Conservation (phyloP, 1,140 invertebrate species). For the Palaemon carinicauda region DNA sequence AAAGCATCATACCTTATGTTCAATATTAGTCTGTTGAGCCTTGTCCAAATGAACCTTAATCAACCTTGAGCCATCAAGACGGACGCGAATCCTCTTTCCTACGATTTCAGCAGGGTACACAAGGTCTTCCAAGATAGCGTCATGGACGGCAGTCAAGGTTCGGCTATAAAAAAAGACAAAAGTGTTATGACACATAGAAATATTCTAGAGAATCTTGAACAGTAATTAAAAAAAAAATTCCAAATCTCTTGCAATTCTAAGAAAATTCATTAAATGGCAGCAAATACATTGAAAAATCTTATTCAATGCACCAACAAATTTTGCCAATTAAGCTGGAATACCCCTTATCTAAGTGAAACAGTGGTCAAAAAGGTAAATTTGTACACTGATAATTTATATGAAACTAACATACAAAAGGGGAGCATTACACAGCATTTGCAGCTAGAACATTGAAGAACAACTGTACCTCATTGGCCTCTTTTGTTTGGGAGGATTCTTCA, state of each 20-base stretch:
- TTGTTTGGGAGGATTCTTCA: conserved; percentile 93
- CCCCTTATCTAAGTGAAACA: no score
- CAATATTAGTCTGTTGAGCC: conserved; percentile 97
- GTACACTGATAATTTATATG: no score
- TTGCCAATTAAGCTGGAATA: no score
- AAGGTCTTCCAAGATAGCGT: conserved; percentile 95
- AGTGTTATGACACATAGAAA: no score
- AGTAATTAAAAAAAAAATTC: no score
- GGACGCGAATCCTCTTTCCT: conserved; percentile 95
- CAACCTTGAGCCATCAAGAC: conserved; percentile 92
- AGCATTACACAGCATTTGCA: conserved; percentile 6
- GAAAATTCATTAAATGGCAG: no score
- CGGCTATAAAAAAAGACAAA: conserved; percentile 70
- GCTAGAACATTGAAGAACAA: neutral
- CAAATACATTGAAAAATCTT: no score
- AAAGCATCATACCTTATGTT: conserved; percentile 87
- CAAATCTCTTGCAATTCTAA: no score
- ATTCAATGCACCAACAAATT: no score
- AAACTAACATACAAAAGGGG: conserved; percentile 6
- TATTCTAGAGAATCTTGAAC: no score
- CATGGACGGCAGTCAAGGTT: conserved; percentile 96
- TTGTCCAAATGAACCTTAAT: conserved; percentile 99
- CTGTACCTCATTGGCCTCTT: conserved; percentile 89
- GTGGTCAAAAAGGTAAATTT: no score
- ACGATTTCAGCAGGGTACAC: conserved; percentile 99